A percentile compares a stretch with the other conserved stretches of the same genome.
Conservation (phyloP, 2,888 invertebrate genomes). For the Caenorhabditis japonica region DNA sequence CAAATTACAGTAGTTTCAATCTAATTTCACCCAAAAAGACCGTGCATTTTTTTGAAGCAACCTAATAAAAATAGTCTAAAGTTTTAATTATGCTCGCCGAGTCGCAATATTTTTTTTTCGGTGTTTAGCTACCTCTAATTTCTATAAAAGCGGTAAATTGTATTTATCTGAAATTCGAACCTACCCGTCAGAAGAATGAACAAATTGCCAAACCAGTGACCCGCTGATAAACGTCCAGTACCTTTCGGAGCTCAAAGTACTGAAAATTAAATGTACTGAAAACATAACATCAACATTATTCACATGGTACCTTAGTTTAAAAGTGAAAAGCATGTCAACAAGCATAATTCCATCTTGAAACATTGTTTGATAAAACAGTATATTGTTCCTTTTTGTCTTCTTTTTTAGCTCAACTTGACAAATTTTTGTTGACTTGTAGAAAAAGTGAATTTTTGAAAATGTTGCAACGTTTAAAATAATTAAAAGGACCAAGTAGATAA, state of each 20-base stretch:
- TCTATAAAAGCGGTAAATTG: no score
- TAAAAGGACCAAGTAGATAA: background rate
- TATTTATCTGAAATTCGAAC: no score
- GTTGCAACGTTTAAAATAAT: slow-evolving; percentile 9
- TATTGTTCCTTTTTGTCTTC: slow-evolving; percentile 12
- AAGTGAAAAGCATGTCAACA: slow-evolving; percentile 42
- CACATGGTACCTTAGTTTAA: slow-evolving; percentile 19
- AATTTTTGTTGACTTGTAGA: slow-evolving; percentile 3
- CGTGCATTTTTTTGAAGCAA: no score
- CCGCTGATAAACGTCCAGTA: slow-evolving; percentile 28
- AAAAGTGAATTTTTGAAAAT: slow-evolving; percentile 11
- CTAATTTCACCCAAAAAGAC: no score
- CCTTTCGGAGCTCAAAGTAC: slow-evolving; percentile 7
- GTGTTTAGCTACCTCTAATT: no score
- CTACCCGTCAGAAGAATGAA: slow-evolving; percentile 39
- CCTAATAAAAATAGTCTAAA: no score
- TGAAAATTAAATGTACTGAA: background rate
- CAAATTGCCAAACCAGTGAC: slow-evolving; percentile 27
- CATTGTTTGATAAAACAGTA: slow-evolving; percentile 35
- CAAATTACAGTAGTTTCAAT: no score
- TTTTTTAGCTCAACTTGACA: background rate
- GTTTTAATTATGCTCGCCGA: no score
- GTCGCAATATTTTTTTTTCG: no score
- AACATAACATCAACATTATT: background rate
- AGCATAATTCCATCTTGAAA: slow-evolving; percentile 25